These are phyloP conservation scores for Camponotus floridanus DNA, from an alignment of 1,140 invertebrate genomes.

Conservation along the genomic window DNA sequence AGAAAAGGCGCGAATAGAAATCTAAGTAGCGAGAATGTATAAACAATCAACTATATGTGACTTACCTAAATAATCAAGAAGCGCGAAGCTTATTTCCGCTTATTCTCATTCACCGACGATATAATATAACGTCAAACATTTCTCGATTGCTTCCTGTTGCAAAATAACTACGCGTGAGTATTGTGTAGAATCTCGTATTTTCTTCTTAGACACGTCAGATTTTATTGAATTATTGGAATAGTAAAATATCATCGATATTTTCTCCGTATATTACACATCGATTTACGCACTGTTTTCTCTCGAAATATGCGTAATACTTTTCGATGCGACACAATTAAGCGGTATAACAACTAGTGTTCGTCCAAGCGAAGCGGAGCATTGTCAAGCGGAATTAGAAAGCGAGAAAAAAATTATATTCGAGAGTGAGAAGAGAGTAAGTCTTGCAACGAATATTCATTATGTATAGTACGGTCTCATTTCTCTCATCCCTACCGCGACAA, in stretches of 20 bases:
- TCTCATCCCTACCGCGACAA: slow-evolving; percentile 23
- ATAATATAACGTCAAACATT: slow-evolving; percentile 32
- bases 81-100: slow-evolving; percentile 47
- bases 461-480: slow-evolving; percentile 37
- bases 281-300: slow-evolving; percentile 48
- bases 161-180: slow-evolving; percentile 1
- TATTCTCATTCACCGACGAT: slow-evolving; percentile 34
- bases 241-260: slow-evolving; percentile 33
- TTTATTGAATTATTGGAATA: not conserved
- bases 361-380: slow-evolving; percentile 19
- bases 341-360: not conserved
- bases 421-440: slow-evolving; percentile 36
- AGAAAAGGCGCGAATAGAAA: slow-evolving; percentile 35
- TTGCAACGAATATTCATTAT: slow-evolving; percentile 40
- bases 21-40: not conserved
- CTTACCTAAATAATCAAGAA: slow-evolving; percentile 57
- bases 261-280: slow-evolving; percentile 36
- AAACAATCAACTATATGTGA: slow-evolving; percentile 20
- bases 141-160: slow-evolving; percentile 26
- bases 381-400: slow-evolving; percentile 34
- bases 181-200: slow-evolving; percentile 17
- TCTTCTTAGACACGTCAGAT: not conserved
- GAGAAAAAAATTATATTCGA: slow-evolving; percentile 41
- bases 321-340: slow-evolving; percentile 20
- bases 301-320: slow-evolving; percentile 51